Percentiles rank a stretch among this genome's conserved stretches.
Conservation (phyloP, 1,140 invertebrate genomes). For the Vanessa tameamea region DNA sequence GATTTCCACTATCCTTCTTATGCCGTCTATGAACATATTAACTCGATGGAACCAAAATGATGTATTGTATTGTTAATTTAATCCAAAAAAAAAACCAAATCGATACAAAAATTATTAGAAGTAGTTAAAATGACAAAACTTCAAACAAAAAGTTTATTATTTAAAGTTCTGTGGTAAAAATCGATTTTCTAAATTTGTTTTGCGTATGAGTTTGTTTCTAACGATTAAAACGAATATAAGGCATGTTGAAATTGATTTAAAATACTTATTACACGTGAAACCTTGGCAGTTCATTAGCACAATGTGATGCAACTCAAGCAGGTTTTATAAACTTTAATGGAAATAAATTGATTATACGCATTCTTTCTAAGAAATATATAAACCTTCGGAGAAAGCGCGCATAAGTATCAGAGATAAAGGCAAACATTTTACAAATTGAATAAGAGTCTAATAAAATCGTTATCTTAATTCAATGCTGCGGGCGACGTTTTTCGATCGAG, state of each 20-base stretch:
- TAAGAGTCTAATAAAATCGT: slow-evolving; percentile 64
- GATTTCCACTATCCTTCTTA: no score
- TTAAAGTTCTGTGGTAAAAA: no score
- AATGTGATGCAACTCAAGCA: background rate
- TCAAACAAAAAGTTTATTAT: no score
- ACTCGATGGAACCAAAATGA: background rate
- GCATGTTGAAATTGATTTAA: background rate
- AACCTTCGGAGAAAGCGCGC: slow-evolving; percentile 29
- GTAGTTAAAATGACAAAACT: background rate
- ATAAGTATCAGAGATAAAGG: slow-evolving; percentile 28
- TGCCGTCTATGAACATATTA: background rate
- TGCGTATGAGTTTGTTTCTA: no score
- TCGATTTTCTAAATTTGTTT: background rate
- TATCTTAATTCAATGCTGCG: slow-evolving; percentile 68
- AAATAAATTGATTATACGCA: slow-evolving; percentile 19
- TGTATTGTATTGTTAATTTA: background rate
- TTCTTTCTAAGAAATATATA: slow-evolving; percentile 23
- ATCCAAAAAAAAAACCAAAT: background rate
- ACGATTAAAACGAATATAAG: no score
- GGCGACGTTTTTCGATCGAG: slow-evolving; percentile 55
- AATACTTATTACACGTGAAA: background rate
- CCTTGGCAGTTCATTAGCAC: background rate
- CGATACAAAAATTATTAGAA: no score
- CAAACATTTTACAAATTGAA: slow-evolving; percentile 51
- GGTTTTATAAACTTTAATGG: slow-evolving; percentile 16